Conservation (phyloP, 2,888 invertebrate genomes). For the Spisula solida region DNA sequence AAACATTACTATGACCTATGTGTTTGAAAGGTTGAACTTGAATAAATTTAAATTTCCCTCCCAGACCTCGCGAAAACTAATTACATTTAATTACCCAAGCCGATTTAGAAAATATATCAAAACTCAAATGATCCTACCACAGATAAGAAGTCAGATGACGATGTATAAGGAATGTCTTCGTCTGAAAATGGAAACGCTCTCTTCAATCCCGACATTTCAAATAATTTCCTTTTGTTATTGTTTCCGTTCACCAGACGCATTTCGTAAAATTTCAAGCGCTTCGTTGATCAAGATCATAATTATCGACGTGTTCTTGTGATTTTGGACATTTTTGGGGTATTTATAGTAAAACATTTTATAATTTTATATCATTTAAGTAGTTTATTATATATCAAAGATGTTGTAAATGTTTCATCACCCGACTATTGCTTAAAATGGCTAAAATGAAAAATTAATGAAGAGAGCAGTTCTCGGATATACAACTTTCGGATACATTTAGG, state of each 20-base stretch:
- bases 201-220: neutral
- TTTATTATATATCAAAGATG: too few species aligned
- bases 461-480: neutral
- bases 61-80: neutral
- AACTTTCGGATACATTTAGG: neutral
- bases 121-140: neutral
- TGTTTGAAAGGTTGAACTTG: too few species aligned
- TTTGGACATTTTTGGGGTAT: too few species aligned
- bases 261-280: neutral
- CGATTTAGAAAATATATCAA: neutral
- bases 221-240: neutral
- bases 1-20: too few species aligned
- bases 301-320: too few species aligned
- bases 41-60: constrained; percentile 8
- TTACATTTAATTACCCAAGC: neutral
- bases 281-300: neutral
- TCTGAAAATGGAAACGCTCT: constrained; percentile 9
- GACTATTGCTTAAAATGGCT: neutral
- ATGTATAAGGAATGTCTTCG: neutral
- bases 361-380: too few species aligned
- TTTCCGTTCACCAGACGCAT: neutral
- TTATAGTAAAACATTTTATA: too few species aligned
- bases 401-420: neutral
- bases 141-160: neutral
- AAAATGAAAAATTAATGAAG: neutral